Base-by-base conservation (phyloP, 2,797 vertebrate genomes). In the Acanthopagrus latus region DNA sequence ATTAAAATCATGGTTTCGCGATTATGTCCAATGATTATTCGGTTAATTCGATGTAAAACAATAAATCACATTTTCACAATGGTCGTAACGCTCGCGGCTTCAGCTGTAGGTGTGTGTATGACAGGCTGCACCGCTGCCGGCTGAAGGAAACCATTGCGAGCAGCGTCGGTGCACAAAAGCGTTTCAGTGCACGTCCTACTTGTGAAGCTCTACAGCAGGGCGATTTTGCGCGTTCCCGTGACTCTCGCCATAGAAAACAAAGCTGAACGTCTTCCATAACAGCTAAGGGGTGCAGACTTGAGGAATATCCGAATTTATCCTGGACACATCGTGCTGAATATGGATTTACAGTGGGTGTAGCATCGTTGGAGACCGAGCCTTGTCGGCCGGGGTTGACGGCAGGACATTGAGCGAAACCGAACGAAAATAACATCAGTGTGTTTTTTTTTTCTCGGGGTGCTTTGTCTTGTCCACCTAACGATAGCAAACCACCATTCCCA, bases 221-320 rank as follows among this genome's bases (percentile, higher is more conserved):
- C 88, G 92, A 91, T 70, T 88, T 65, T 93, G 94, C 94, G 94
- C 94, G 94, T 80, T 62, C 94, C 92, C 94, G 94, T 54, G 91
- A 84, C 89, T 85, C 88, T 93, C 89, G 91, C 91, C 91, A 94
- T 92, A 95, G 94, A 95, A 95, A 96, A 96, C 95, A 96, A 95
- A 95, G 95, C 94, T 93, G 93, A 92, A 72, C 95, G 94, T 93
- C 93, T 94, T 93, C 93, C 93, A 93, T 94, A 94, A 90, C 86
- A 92, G 91, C 91, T 41, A 85, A 89, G 56, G 77, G 92, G 74
- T 91, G 92, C 91, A 91, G 89, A 90, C 88, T 80, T 65, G 85
- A 88, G 89, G 90, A 90, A 79, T 88, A 89, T 82, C 86, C 68
- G 84, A 88, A 81, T 85, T 74, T 66, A 86, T 33, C 70, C 85